Base-by-base conservation (phyloP, 2,797 vertebrate species). In the Cyclopterus lumpus region DNA sequence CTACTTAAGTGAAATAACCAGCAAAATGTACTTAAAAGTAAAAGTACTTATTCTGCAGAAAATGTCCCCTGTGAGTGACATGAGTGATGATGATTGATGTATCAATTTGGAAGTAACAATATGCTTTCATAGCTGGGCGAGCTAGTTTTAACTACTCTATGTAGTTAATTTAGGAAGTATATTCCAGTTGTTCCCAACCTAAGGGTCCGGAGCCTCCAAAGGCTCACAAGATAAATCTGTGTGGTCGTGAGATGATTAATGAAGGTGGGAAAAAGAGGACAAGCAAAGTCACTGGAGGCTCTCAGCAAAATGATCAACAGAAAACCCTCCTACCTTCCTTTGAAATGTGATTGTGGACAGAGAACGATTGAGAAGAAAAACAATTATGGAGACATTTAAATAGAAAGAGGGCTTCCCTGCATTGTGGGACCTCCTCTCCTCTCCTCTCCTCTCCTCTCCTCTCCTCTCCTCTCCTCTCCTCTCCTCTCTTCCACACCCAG, bases 371-470 rank as follows among this genome's bases (percentile, higher is more conserved):
- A 67, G 77, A 62, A 42, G 46, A 69, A 46, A 65, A 67, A 69
- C 32, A 40, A 65, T 30, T 32, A 51, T 49, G 59, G 80, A 79
- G 53, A 77, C 51, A 10, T 49, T 64, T 44, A 83, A 71, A 77
- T 28, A 32, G 75, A 83, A 57, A 60, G 60, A 83, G 85, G 85
- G 68, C 64, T 86, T 84, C 85, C 80, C 87, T 89, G 81, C 79
- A 78, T 80, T 91, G 79, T 71, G 38, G 88, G 81, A 83, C 58
- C 60, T 75, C 28, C 15, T 20, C 2, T 20, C 38, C 38, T 38
- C 32, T 58, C 51, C 30, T 42, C 65, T 60, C 36, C 9, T 12
- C 32, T 67, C 48, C 48, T 72, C 70, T n/a, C 59, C 54, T 53
- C 76, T 63, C 59, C 11, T 46, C 42, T 40, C 34, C 60, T 58